These are phyloP conservation scores for Dermatemys mawii DNA, from an alignment of 2,113 vertebrate species.

Conservation along the genomic window DNA sequence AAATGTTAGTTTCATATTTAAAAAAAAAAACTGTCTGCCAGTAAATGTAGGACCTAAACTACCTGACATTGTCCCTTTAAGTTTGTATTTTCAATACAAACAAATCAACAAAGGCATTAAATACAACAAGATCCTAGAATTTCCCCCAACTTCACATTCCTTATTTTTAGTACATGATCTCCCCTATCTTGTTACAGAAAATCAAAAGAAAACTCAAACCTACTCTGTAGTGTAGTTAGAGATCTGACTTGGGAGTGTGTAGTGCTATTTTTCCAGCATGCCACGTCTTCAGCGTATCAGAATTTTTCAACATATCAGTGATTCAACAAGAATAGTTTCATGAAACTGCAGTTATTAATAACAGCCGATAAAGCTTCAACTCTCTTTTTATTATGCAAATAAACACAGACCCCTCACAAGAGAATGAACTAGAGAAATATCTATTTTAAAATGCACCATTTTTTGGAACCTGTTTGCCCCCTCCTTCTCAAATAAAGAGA, in stretches of 20 bases:
- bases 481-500: fast-evolving
- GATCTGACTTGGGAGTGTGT: not conserved
- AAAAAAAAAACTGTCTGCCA: constrained; percentile 27
- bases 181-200: constrained; percentile 27
- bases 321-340: not conserved
- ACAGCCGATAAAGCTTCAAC: not conserved
- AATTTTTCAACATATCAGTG: not conserved
- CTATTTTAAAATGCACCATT: not conserved
- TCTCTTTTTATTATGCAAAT: not conserved
- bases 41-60: constrained; percentile 16
- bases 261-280: not conserved
- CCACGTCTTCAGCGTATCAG: not conserved
- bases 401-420: fast-evolving
- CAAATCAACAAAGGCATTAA: constrained; percentile 10
- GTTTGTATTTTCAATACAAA: constrained; percentile 37
- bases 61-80: constrained; percentile 33
- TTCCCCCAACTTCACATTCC: constrained; percentile 23
- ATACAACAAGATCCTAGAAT: not conserved
- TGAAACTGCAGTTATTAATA: not conserved
- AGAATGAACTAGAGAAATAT: not conserved
- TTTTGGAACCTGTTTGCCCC: not conserved
- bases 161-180: constrained; percentile 39
- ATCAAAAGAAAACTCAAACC: not conserved
- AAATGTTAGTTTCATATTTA: constrained; percentile 35
- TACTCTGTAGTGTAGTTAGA: not conserved